These are phyloP conservation scores for Agonopterix alstromeriana DNA, from an alignment of 2,888 invertebrate species.

Conservation along the genomic window DNA sequence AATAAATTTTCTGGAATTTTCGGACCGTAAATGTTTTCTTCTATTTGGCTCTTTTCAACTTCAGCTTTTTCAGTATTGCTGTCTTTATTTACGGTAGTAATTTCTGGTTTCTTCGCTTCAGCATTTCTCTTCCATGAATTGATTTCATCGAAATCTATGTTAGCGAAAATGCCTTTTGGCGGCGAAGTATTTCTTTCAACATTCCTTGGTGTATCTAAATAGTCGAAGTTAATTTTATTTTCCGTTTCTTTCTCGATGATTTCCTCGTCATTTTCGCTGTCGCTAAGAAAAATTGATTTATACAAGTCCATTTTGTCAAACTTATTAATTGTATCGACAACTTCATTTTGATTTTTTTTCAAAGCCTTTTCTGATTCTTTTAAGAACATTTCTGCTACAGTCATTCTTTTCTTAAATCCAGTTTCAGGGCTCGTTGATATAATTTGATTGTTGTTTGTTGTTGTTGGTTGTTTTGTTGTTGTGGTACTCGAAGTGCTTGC, in stretches of 20 bases:
- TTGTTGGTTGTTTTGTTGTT: not conserved
- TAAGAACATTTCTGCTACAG: conserved; percentile 63
- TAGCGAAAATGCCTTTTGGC: conserved; percentile 83
- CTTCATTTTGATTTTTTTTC: conserved; percentile 37
- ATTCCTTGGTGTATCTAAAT: conserved; percentile 67
- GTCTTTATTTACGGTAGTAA: conserved; percentile 8
- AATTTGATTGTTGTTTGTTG: not conserved
- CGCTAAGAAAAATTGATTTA: conserved; percentile 91
- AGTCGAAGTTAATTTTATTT: conserved; percentile 14
- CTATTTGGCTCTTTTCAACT: conserved; percentile 11
- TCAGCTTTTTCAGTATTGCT: conserved; percentile 9
- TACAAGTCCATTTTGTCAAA: conserved; percentile 85
- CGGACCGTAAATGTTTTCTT: conserved; percentile 72
- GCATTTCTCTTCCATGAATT: conserved; percentile 58
- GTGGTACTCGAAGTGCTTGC: not conserved
- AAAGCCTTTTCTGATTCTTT: conserved; percentile 59
- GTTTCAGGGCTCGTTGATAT: conserved; percentile 14
- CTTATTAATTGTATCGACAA: conserved; percentile 59
- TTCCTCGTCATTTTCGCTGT: conserved; percentile 81
- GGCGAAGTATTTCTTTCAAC: conserved; percentile 80
- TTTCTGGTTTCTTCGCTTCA: conserved; percentile 20
- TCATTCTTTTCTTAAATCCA: conserved; percentile 52
- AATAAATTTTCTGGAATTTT: conserved; percentile 71
- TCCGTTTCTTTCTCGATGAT: conserved; percentile 26
- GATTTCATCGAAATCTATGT: conserved; percentile 78